Percentiles rank a stretch among this genome's conserved stretches.
Conservation (phyloP, 1,140 invertebrate genomes). For the Cyrtorhinus lividipennis region DNA sequence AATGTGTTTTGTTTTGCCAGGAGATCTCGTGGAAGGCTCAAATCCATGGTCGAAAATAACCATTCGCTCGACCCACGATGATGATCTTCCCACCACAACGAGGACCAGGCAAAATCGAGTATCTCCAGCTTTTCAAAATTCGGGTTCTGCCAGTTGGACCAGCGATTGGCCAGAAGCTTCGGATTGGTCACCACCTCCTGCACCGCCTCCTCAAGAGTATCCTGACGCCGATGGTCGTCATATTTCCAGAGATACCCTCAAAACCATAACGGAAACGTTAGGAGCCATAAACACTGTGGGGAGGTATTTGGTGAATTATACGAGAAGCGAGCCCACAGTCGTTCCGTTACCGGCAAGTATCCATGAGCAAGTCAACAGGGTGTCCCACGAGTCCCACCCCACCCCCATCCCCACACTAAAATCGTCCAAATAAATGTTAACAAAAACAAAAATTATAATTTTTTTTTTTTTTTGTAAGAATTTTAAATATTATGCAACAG, state of each 20-base stretch:
- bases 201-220: background rate
- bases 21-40: too few species aligned
- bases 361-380: too few species aligned
- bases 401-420: too few species aligned
- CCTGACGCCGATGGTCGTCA: slow-evolving; percentile 20
- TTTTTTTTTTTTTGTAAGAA: too few species aligned
- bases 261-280: slow-evolving; percentile 38
- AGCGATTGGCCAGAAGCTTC: too few species aligned
- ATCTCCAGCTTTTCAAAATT: background rate
- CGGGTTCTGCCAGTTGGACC: too few species aligned
- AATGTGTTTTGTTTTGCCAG: too few species aligned
- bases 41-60: background rate
- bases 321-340: slow-evolving; percentile 27
- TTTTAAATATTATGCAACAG: too few species aligned
- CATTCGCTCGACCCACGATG: background rate
- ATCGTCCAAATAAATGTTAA: too few species aligned
- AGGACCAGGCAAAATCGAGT: background rate
- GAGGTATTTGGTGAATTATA: slow-evolving; percentile 67
- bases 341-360: slow-evolving; percentile 12
- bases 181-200: background rate
- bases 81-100: background rate
- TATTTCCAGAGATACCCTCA: slow-evolving; percentile 29
- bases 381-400: too few species aligned
- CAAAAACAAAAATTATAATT: too few species aligned
- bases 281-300: slow-evolving; percentile 70